Percentiles rank a stretch among this genome's conserved stretches.
phyloP scores from a whole-genome alignment of 2,888 invertebrate species.

The Elysia crispata region DNA sequence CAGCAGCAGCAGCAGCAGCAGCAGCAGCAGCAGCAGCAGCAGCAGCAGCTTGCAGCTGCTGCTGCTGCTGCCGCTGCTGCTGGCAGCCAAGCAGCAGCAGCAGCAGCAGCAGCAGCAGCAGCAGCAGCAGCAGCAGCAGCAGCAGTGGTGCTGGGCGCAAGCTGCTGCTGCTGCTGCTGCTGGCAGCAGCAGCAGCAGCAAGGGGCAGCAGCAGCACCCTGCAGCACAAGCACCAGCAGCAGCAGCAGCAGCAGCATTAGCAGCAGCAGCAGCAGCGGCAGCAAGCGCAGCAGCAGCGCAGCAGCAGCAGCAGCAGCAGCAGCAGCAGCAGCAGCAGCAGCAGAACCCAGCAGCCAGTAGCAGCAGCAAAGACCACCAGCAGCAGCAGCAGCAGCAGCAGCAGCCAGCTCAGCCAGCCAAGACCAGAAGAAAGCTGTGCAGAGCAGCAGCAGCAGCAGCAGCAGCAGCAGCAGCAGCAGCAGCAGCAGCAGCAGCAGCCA shows the following conservation, averaged over 20 bases:
- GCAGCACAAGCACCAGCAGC: background rate
- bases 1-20: background rate
- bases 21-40: slow-evolving; percentile 4
- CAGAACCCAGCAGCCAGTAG: too few species aligned
- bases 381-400: slow-evolving; percentile 4
- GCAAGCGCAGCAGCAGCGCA: too few species aligned
- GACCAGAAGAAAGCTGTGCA: background rate
- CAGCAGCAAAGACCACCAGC: too few species aligned
- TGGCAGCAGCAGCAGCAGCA: slow-evolving; percentile 4
- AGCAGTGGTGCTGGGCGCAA: background rate
- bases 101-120: background rate
- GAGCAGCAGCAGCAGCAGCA: too few species aligned
- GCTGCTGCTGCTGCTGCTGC: background rate
- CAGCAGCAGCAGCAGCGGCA: too few species aligned
- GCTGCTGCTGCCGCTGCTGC: too few species aligned
- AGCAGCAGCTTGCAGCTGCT: too few species aligned
- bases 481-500: background rate
- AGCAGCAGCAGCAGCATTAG: too few species aligned
- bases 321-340: too few species aligned
- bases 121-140: background rate
- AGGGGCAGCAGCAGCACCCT: background rate
- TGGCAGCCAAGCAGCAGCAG: too few species aligned
- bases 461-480: too few species aligned
- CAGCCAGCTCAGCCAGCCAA: background rate
- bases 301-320: too few species aligned